phyloP scores from a whole-genome alignment of 2,797 vertebrate genomes.

The Lepidocolaptes lacrymiger region DNA sequence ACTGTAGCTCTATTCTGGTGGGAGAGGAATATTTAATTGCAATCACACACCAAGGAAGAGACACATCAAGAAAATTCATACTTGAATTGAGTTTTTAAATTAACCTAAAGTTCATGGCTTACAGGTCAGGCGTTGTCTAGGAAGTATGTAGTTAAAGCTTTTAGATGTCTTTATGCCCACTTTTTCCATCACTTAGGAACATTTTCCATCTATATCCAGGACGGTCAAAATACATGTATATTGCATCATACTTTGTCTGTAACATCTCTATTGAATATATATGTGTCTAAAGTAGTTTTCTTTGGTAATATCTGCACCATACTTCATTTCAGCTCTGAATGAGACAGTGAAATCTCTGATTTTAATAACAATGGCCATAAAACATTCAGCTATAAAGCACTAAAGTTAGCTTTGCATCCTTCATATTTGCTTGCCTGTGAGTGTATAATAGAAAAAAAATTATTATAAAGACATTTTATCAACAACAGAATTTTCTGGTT shows the following conservation, averaged over 20 bases:
- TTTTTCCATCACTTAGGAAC: not conserved
- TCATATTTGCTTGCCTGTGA: not conserved
- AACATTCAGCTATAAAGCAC: constrained; percentile 6
- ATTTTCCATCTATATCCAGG: not conserved
- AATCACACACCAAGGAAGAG: not conserved
- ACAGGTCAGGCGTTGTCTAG: not conserved
- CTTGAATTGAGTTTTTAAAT: not conserved
- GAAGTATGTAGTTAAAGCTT: not conserved
- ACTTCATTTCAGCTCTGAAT: not conserved
- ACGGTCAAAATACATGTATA: not conserved
- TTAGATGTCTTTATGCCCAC: not conserved
- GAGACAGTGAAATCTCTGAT: not conserved
- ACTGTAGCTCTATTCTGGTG: not conserved
- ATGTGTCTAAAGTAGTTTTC: not conserved
- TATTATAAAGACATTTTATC: not conserved
- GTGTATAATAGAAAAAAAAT: constrained; percentile 11
- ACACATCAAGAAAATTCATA: not conserved
- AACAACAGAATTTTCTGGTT: not conserved
- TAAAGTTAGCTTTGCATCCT: not conserved
- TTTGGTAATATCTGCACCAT: not conserved
- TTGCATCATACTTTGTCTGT: not conserved
- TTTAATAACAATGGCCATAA: not conserved
- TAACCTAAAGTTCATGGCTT: not conserved
- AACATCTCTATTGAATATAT: not conserved
- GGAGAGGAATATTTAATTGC: constrained; percentile 35